These are phyloP conservation scores for Nowickia ferox DNA, from an alignment of 2,888 invertebrate species.

Conservation along the genomic window DNA sequence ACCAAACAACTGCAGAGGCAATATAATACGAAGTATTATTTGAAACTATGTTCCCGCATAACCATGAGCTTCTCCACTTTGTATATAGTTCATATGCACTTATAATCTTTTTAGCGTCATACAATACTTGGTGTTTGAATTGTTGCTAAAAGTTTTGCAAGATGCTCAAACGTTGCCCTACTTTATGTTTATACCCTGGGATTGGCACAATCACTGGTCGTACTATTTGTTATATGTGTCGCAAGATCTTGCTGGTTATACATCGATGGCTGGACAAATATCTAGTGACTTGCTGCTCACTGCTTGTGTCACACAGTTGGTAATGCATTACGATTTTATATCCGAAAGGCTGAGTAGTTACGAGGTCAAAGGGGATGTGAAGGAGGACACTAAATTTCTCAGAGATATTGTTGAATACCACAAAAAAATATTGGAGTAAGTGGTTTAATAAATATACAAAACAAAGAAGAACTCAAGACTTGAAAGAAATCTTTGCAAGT, in stretches of 20 bases:
- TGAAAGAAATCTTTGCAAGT: neutral
- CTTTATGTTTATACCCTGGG: constrained; percentile 75
- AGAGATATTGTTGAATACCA: constrained; percentile 71
- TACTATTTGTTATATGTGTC: constrained; percentile 75
- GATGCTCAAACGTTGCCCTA: constrained; percentile 76
- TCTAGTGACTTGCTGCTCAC: constrained; percentile 79
- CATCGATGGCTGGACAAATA: constrained; percentile 78
- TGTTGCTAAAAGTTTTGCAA: constrained; percentile 56
- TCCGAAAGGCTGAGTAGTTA: neutral
- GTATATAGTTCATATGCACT: constrained; percentile 79
- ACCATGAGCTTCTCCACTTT: constrained; percentile 75
- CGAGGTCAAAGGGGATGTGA: rapidly evolving
- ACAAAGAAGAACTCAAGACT: no score
- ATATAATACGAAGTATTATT: constrained; percentile 56
- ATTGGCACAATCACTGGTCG: constrained; percentile 74
- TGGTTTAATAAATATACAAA: neutral
- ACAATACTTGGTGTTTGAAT: constrained; percentile 76
- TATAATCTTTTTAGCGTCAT: constrained; percentile 78
- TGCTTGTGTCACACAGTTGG: constrained; percentile 77
- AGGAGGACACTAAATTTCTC: neutral
- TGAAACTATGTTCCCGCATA: constrained; percentile 73
- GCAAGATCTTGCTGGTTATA: constrained; percentile 76
- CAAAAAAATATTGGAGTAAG: constrained; percentile 72
- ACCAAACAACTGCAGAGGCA: constrained; percentile 6
- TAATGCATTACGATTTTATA: constrained; percentile 80